A percentile compares a stretch with the other conserved stretches of the same genome.
phyloP scores from a whole-genome alignment of 2,113 vertebrate genomes.

The Thryonomys swinderianus region DNA sequence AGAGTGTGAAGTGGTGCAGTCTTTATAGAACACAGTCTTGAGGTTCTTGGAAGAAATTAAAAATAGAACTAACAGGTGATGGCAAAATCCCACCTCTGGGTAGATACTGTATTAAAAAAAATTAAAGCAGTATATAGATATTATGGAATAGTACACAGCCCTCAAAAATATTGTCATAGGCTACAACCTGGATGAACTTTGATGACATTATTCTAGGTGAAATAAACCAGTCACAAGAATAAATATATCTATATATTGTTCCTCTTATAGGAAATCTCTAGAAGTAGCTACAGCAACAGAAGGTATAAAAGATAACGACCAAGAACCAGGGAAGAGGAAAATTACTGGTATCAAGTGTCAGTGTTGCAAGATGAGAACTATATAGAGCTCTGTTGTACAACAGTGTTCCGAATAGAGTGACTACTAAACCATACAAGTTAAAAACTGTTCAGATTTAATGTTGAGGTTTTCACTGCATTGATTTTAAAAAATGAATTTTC shows the following conservation, averaged over 20 bases:
- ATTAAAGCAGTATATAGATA: neutral
- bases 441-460: neutral
- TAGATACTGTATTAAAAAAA: neutral
- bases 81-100: neutral
- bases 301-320: neutral
- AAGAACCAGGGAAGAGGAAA: neutral
- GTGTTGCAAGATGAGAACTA: neutral
- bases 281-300: neutral
- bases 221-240: neutral
- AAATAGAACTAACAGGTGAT: neutral
- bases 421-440: neutral
- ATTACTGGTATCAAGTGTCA: neutral
- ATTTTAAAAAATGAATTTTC: neutral
- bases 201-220: neutral
- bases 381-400: neutral
- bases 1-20: neutral
- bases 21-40: neutral
- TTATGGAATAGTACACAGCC: neutral
- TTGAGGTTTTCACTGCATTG: neutral
- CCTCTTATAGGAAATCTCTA: neutral
- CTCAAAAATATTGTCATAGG: neutral
- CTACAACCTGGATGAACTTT: neutral
- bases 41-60: neutral
- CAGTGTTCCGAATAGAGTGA: neutral
- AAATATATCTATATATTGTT: neutral